These are phyloP conservation scores for Stichodactyla helianthus DNA, from an alignment of 64 coral and sea anemone species.

Conservation along the genomic window DNA sequence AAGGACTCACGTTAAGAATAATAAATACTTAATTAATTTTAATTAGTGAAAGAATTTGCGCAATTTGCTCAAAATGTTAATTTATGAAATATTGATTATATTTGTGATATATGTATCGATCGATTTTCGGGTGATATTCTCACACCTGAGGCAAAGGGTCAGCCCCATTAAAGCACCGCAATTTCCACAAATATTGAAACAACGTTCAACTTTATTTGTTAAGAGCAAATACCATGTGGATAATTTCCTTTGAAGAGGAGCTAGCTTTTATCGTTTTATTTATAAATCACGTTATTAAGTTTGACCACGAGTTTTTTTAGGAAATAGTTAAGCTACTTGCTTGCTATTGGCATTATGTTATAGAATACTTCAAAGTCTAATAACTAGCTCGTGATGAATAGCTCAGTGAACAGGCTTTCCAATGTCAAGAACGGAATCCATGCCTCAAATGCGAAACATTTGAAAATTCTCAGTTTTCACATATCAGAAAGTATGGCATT, in stretches of 20 bases:
- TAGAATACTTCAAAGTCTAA: neutral
- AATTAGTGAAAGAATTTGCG: neutral
- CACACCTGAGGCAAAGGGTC: neutral
- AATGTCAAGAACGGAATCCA: neutral
- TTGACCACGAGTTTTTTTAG: too few relatives aligned
- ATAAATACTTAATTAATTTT: neutral
- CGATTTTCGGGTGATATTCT: neutral
- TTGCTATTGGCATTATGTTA: neutral
- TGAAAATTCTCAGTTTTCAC: too few relatives aligned
- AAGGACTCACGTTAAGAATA: neutral
- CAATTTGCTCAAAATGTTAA: neutral
- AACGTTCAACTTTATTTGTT: neutral
- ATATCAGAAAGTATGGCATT: too few relatives aligned
- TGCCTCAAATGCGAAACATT: too few relatives aligned
- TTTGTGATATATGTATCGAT: neutral
- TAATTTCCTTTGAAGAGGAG: neutral
- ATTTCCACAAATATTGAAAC: neutral
- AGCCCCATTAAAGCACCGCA: neutral
- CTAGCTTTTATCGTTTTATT: neutral
- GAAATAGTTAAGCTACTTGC: too few relatives aligned
- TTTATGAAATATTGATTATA: neutral
- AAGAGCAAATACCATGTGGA: neutral
- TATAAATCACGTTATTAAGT: too few relatives aligned
- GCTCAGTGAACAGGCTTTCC: neutral
- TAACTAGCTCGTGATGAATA: neutral